Percentiles rank a stretch among this genome's conserved stretches.
Evolutionary conservation across 1,140 invertebrate species (phyloP).

Genomic region (Drosophila athabasca): DNA sequence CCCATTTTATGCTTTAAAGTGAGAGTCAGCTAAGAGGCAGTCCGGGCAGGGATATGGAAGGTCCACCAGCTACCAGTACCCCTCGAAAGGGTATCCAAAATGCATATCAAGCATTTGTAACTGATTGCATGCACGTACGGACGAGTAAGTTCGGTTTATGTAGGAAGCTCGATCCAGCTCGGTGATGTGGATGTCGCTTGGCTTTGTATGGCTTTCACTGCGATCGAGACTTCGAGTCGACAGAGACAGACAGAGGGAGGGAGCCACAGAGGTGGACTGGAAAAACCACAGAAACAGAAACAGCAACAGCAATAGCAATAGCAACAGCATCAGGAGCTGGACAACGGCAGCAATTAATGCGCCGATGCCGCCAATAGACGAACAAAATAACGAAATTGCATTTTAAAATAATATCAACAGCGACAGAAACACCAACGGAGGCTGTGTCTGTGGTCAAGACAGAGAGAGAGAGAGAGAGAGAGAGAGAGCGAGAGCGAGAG

Average conservation of each 20-base stretch:
- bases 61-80: too few relatives aligned
- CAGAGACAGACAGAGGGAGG: slow-evolving; percentile 39
- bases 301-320: slow-evolving; percentile 1
- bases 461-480: too few relatives aligned
- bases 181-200: background rate
- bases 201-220: slow-evolving; percentile 64
- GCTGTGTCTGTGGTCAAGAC: too few relatives aligned
- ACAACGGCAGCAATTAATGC: slow-evolving; percentile 62
- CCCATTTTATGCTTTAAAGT: too few relatives aligned
- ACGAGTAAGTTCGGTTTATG: slow-evolving; percentile 8
- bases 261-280: slow-evolving; percentile 37
- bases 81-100: background rate
- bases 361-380: slow-evolving; percentile 51
- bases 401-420: slow-evolving; percentile 51
- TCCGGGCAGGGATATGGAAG: too few relatives aligned
- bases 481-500: too few relatives aligned
- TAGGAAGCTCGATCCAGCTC: slow-evolving; percentile 35
- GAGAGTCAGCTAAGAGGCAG: too few relatives aligned
- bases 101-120: background rate
- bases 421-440: slow-evolving; percentile 3
- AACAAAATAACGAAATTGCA: slow-evolving; percentile 79
- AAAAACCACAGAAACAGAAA: slow-evolving; percentile 61
- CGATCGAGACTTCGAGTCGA: slow-evolving; percentile 38
- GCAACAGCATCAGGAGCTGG: slow-evolving; percentile 14
- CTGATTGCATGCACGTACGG: slow-evolving; percentile 5